Evolutionary conservation across 2,797 vertebrate species (phyloP).

Genomic region (Lepilemur septentrionalis): DNA sequence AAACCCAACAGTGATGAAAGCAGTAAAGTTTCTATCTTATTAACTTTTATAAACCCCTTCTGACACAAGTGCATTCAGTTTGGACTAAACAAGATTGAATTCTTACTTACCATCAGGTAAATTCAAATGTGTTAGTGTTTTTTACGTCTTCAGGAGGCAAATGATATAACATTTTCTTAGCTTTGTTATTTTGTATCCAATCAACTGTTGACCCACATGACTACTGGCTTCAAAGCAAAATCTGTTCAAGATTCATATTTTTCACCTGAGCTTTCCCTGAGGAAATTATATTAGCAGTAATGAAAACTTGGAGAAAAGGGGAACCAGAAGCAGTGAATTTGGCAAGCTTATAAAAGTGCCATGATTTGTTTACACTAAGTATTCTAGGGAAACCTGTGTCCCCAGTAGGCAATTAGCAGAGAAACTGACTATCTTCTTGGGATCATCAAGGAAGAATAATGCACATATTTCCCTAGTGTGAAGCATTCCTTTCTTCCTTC

Average conservation of each 20-base stretch:
- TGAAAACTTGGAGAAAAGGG: neutral
- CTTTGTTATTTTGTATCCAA: neutral
- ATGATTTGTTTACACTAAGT: neutral
- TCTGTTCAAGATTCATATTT: neutral
- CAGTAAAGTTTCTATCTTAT: neutral
- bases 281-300: neutral
- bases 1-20: neutral
- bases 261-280: neutral
- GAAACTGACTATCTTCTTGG: neutral
- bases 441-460: neutral
- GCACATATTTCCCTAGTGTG: neutral
- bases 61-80: neutral
- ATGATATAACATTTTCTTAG: neutral
- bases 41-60: neutral
- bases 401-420: neutral
- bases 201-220: no score
- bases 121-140: neutral
- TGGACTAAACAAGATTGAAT: neutral
- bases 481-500: neutral
- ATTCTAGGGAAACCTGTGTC: neutral
- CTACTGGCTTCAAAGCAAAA: neutral
- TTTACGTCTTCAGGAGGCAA: neutral
- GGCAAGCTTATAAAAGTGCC: neutral
- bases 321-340: neutral
- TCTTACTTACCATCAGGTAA: neutral